A percentile compares a stretch with the other conserved stretches of the same genome.
These are phyloP conservation scores for Kryptolebias marmoratus DNA, from an alignment of 2,113 vertebrate species.

Conservation along the genomic window DNA sequence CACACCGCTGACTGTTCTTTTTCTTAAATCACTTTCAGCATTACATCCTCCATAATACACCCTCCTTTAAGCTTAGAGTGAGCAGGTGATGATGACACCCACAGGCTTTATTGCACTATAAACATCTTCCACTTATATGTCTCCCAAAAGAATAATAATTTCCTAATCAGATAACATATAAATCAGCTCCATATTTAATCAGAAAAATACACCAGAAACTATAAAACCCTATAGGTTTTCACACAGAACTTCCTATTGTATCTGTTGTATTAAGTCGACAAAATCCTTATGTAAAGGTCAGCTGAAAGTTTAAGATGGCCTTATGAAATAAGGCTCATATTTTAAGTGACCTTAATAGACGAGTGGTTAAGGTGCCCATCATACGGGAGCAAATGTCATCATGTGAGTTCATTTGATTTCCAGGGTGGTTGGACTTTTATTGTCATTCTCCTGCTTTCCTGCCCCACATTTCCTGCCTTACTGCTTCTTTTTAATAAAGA, in stretches of 20 bases:
- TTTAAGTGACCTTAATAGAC: not conserved
- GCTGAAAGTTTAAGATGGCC: not conserved
- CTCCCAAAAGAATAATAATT: conserved; percentile 31
- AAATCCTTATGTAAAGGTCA: not conserved
- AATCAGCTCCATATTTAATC: conserved; percentile 22
- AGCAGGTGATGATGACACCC: conserved; percentile 48
- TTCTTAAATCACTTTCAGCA: conserved; percentile 30
- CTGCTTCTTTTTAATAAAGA: conserved; percentile 1
- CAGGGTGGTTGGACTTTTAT: conserved; percentile 3
- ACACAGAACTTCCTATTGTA: not conserved
- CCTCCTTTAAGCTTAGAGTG: conserved; percentile 14
- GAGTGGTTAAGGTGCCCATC: not conserved
- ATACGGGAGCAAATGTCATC: not conserved
- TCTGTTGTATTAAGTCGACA: not conserved
- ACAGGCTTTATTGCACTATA: conserved; percentile 54
- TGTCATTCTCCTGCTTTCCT: not conserved
- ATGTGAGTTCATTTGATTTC: not conserved
- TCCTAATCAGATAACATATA: conserved; percentile 33
- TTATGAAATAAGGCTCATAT: not conserved
- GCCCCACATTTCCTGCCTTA: not conserved
- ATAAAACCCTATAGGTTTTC: not conserved
- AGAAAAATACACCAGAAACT: conserved; percentile 9
- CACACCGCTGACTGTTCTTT: conserved; percentile 16
- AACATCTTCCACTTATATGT: conserved; percentile 33
- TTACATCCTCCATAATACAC: conserved; percentile 39